phyloP scores from a whole-genome alignment of 2,113 vertebrate species.

The Sapajus apella region DNA sequence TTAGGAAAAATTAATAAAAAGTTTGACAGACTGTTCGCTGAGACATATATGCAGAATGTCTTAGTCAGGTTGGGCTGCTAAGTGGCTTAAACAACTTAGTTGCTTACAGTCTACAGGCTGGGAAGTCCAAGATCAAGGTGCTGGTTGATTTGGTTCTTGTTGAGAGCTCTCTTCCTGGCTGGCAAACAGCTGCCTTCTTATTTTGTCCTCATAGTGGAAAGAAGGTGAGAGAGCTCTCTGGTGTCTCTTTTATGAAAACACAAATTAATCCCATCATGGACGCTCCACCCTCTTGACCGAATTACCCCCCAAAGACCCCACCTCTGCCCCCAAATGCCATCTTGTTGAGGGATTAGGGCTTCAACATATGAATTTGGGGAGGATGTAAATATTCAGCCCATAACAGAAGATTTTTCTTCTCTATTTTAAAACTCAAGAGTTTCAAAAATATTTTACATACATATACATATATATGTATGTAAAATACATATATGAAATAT shows the following conservation, averaged over 20 bases:
- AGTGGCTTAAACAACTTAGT: not conserved
- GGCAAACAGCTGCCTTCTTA: not conserved
- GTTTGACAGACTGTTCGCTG: not conserved
- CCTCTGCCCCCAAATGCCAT: not conserved
- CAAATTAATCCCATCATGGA: not conserved
- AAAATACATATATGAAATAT: no score
- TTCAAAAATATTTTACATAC: not conserved
- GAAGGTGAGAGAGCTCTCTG: not conserved
- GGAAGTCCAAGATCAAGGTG: not conserved
- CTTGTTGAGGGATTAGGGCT: not conserved
- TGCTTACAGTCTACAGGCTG: not conserved
- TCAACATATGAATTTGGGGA: not conserved
- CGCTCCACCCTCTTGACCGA: not conserved
- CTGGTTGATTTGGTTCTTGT: not conserved
- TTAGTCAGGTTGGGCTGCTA: not conserved
- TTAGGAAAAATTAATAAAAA: slow-evolving; percentile 3
- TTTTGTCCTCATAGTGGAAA: not conserved
- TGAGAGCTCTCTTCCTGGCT: not conserved
- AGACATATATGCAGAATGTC: not conserved
- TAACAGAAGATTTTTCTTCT: not conserved
- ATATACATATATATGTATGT: not conserved
- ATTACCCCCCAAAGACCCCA: not conserved
- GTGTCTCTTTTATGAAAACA: not conserved
- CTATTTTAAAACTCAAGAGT: not conserved
- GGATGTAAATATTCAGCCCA: not conserved